These are phyloP conservation scores for Oscheius sp. DNA, from an alignment of 1,140 invertebrate genomes.

Conservation along the genomic window DNA sequence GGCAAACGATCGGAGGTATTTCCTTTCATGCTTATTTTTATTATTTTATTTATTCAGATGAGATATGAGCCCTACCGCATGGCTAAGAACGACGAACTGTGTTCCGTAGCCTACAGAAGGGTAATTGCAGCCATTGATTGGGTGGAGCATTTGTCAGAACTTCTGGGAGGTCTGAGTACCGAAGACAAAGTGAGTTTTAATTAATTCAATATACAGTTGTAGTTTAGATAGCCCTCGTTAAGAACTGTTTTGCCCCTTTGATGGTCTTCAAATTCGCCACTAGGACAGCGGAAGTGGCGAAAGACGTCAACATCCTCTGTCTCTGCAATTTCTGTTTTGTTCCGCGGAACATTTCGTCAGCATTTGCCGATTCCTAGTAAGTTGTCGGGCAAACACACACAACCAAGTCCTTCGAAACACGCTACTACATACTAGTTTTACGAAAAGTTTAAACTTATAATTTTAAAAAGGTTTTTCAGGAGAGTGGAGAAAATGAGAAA, in stretches of 20 bases:
- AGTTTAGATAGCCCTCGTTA: conserved; percentile 52
- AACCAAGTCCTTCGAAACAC: too few species aligned
- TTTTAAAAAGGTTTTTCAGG: too few species aligned
- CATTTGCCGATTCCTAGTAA: conserved; percentile 56
- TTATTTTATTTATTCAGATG: conserved; percentile 42
- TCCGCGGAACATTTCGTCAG: conserved; percentile 53
- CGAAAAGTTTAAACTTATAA: too few species aligned
- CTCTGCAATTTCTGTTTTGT: conserved; percentile 60
- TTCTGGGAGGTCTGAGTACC: conserved; percentile 42
- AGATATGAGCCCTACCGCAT: conserved; percentile 59
- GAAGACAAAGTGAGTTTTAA: conserved; percentile 48
- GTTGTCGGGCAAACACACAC: too few species aligned
- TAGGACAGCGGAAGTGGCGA: conserved; percentile 53
- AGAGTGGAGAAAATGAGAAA: too few species aligned
- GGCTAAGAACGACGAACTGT: conserved; percentile 57
- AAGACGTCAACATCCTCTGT: conserved; percentile 54
- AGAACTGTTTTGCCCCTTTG: conserved; percentile 55
- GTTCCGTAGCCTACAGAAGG: conserved; percentile 53
- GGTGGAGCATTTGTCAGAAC: conserved; percentile 55
- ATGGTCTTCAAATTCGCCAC: conserved; percentile 57
- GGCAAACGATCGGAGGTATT: conserved; percentile 54
- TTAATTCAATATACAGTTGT: background rate
- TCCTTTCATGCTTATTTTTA: conserved; percentile 17
- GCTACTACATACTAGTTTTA: too few species aligned
- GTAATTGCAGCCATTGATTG: conserved; percentile 61